Conservation (phyloP, 2,888 invertebrate genomes). For the Agrilus mali region DNA sequence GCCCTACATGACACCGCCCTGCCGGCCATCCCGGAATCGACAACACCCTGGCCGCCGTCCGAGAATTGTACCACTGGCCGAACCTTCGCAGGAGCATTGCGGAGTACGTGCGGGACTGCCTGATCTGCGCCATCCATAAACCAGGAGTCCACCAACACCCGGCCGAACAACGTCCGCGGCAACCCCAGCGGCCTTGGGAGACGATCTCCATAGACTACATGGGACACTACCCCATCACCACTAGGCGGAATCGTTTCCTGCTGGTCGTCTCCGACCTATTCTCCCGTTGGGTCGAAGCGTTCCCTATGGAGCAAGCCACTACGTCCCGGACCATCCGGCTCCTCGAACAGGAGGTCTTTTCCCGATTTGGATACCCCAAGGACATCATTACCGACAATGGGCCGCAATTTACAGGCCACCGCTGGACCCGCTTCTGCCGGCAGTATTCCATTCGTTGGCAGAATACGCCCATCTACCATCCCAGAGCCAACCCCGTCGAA, state of each 20-base stretch:
- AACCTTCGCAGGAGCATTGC: not conserved
- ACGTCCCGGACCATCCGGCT: not conserved
- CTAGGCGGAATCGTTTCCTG: conserved; percentile 7
- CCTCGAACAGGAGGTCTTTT: conserved; percentile 9
- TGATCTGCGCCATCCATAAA: conserved; percentile 5
- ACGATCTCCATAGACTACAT: conserved; percentile 6
- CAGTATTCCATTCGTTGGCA: no score
- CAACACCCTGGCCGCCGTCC: conserved; percentile 9
- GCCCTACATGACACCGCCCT: conserved; percentile 5
- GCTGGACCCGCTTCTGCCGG: not conserved
- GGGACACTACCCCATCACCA: conserved; percentile 6
- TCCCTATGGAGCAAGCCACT: conserved; percentile 7
- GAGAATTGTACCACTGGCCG: conserved; percentile 10
- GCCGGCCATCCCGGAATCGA: conserved; percentile 16
- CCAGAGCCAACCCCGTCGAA: conserved; percentile 16
- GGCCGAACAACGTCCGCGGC: no score
- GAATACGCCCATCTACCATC: conserved; percentile 14
- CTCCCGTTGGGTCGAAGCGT: conserved; percentile 16
- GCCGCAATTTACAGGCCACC: conserved; percentile 1
- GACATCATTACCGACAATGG: conserved; percentile 8
- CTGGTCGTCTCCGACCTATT: conserved; percentile 15
- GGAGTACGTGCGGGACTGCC: not conserved
- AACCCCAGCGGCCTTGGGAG: conserved; percentile 9
- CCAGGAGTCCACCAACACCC: conserved; percentile 5
- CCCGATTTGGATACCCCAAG: conserved; percentile 5